Percentiles rank a stretch among this genome's conserved stretches.
phyloP scores from a whole-genome alignment of 2,888 invertebrate genomes.

The Pristionchus arcanus region DNA sequence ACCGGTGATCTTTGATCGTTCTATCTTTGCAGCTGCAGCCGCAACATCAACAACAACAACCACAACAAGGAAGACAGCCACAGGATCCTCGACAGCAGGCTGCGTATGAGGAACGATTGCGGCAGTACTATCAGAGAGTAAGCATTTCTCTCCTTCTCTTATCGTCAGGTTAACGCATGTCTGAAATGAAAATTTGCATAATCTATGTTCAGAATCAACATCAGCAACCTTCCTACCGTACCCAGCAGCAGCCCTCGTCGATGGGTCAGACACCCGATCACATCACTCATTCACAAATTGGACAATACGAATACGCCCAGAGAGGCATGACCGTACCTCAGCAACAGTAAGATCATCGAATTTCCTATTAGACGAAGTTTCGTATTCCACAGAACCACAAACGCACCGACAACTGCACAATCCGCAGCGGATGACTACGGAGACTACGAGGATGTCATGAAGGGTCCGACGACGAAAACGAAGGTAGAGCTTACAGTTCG shows the following conservation, averaged over 20 bases:
- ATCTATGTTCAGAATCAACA: not conserved
- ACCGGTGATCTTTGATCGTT: not conserved
- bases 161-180: too few relatives aligned
- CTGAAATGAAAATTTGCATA: not conserved
- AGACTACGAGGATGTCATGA: conserved; percentile 50
- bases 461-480: not conserved
- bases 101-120: not conserved
- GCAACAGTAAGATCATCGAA: not conserved
- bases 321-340: not conserved
- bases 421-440: conserved; percentile 59
- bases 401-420: not conserved
- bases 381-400: conserved; percentile 50
- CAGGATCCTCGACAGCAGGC: conserved; percentile 53
- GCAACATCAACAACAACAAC: conserved; percentile 41
- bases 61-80: conserved; percentile 25
- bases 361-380: not conserved
- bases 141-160: not conserved
- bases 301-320: conserved; percentile 26
- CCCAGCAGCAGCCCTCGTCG: not conserved
- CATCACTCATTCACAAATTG: conserved; percentile 23
- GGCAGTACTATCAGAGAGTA: not conserved
- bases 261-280: not conserved
- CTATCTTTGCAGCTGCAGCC: conserved; percentile 1
- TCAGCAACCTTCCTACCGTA: not conserved
- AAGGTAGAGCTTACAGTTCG: not conserved